These are phyloP conservation scores for Drosophila erecta DNA, from an alignment of 1,140 invertebrate genomes.

Conservation along the genomic window DNA sequence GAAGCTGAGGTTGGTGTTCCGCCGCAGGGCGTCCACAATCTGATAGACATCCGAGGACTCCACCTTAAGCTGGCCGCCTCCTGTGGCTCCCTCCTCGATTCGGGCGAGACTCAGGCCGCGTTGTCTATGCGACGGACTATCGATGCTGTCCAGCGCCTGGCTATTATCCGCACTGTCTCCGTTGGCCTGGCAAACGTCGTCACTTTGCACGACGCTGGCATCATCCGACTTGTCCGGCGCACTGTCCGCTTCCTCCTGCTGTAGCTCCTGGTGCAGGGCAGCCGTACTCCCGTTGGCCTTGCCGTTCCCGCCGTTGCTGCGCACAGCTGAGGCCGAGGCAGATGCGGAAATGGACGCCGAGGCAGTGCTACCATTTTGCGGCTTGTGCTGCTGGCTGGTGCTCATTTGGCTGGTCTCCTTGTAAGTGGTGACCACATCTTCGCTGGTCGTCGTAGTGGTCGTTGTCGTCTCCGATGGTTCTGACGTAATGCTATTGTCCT, in stretches of 20 bases:
- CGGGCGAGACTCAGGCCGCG: conserved; percentile 4
- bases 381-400: conserved; percentile 54
- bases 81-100: conserved; percentile 19
- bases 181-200: conserved; percentile 55
- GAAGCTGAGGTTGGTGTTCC: conserved; percentile 93
- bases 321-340: conserved; percentile 24
- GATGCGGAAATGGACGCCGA: conserved; percentile 45
- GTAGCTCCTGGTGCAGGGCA: conserved; percentile 6
- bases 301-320: conserved; percentile 11
- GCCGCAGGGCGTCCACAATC: conserved; percentile 90
- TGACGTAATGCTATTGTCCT: conserved; percentile 83
- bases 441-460: conserved; percentile 82
- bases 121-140: conserved; percentile 66
- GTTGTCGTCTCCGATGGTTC: conserved; percentile 84
- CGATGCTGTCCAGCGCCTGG: conserved; percentile 79
- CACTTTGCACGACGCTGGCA: conserved; percentile 62
- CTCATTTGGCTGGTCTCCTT: conserved; percentile 78
- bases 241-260: conserved; percentile 51
- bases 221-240: conserved; percentile 68
- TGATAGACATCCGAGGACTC: conserved; percentile 87
- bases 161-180: conserved; percentile 71
- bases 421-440: conserved; percentile 82
- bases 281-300: conserved; percentile 22
- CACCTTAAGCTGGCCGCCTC: conserved; percentile 64
- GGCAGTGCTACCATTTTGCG: conserved; percentile 53